Evolutionary conservation across 2,888 invertebrate species (phyloP).

Genomic region (Nemotelus pantherinus): DNA sequence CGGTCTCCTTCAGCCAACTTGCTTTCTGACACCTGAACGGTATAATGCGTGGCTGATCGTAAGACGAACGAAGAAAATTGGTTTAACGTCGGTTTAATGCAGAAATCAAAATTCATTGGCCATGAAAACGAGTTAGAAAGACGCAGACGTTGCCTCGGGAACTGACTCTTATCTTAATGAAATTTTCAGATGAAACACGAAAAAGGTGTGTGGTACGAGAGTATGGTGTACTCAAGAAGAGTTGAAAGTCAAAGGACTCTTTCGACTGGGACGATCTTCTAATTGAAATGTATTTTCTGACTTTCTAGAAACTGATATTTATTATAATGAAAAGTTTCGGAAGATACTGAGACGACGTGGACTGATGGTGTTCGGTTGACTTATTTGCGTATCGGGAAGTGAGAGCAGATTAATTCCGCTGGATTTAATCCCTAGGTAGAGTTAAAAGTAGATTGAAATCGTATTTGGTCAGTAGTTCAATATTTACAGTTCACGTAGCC

Average conservation of each 20-base stretch:
- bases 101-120: constrained; percentile 37
- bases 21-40: neutral
- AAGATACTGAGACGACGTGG: neutral
- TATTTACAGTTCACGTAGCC: no score
- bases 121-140: constrained; percentile 20
- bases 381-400: no score
- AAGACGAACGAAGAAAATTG: neutral
- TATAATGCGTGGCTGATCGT: neutral
- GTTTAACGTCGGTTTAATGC: constrained; percentile 24
- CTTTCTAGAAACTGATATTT: neutral
- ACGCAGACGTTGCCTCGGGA: neutral
- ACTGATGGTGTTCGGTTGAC: neutral
- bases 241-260: neutral
- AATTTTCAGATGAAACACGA: neutral
- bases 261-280: neutral
- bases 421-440: no score
- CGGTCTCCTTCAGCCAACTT: neutral
- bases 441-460: no score
- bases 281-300: neutral
- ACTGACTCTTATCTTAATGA: constrained; percentile 4
- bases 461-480: no score
- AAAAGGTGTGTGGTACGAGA: neutral
- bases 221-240: neutral
- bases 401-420: no score
- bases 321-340: constrained; percentile 10